Evolutionary conservation across 1,140 invertebrate genomes (phyloP).

Genomic region (Drosophila lacertosa): DNA sequence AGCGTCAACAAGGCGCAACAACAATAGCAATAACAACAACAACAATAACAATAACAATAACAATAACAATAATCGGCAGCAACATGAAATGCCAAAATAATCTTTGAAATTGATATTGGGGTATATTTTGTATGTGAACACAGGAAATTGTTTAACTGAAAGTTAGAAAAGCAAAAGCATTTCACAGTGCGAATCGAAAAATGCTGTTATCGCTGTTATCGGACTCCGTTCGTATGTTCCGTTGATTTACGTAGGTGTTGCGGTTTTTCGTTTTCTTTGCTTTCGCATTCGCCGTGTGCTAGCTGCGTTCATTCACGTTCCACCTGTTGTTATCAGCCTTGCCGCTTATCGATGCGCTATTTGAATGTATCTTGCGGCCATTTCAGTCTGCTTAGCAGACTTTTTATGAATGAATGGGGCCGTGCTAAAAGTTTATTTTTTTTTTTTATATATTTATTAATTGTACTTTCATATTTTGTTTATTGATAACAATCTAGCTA

Average conservation of each 20-base stretch:
- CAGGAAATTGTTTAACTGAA: constrained; percentile 61
- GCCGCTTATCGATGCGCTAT: constrained; percentile 55
- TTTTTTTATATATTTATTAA: constrained; percentile 1
- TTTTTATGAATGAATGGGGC: constrained; percentile 70
- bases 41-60: constrained; percentile 32
- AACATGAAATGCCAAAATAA: constrained; percentile 32
- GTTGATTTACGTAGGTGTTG: constrained; percentile 38
- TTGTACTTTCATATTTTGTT: neutral
- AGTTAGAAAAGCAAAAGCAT: constrained; percentile 26
- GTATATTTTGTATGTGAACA: constrained; percentile 60
- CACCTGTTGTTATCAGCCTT: constrained; percentile 58
- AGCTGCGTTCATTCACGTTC: constrained; percentile 78
- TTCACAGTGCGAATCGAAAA: constrained; percentile 20
- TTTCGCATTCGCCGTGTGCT: constrained; percentile 21
- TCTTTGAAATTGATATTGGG: constrained; percentile 68
- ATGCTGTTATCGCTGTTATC: constrained; percentile 24
- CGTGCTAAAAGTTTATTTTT: constrained; percentile 41
- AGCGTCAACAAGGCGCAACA: constrained; percentile 51
- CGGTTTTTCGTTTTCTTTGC: constrained; percentile 7
- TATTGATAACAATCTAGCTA: constrained; percentile 14
- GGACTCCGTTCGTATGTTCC: constrained; percentile 31
- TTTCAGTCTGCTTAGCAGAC: constrained; percentile 12
- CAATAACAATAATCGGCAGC: constrained; percentile 11
- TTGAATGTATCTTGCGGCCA: constrained; percentile 48
- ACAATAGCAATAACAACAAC: constrained; percentile 5